These are phyloP conservation scores for Alca torda DNA, from an alignment of 2,797 vertebrate genomes.

Conservation along the genomic window DNA sequence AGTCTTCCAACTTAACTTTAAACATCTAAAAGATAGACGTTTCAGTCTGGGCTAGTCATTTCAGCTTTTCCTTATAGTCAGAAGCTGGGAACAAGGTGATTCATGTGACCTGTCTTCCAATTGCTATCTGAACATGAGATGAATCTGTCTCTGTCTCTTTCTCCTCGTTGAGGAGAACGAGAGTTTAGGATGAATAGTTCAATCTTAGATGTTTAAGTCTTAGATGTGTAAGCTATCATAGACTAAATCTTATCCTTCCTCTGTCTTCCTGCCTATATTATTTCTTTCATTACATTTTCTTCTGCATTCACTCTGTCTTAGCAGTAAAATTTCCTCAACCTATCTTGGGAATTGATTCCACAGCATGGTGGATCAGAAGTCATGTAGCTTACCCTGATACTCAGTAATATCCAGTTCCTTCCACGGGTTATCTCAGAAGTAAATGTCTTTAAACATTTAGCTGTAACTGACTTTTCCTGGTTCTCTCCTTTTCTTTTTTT, in stretches of 20 bases:
- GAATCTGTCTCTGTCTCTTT: not conserved
- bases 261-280: not conserved
- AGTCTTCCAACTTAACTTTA: not conserved
- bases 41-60: not conserved
- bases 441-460: not conserved
- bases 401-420: not conserved
- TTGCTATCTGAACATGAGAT: not conserved
- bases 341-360: not conserved
- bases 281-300: not conserved
- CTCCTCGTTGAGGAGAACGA: not conserved
- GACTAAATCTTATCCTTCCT: not conserved
- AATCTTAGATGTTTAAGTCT: not conserved
- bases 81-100: not conserved
- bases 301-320: not conserved
- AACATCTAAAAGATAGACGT: not conserved
- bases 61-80: not conserved
- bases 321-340: not conserved
- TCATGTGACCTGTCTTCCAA: not conserved
- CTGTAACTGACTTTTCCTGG: not conserved
- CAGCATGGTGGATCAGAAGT: not conserved
- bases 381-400: not conserved
- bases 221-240: not conserved
- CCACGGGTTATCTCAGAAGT: not conserved
- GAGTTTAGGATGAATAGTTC: not conserved
- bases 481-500: not conserved